A percentile compares a stretch with the other conserved stretches of the same genome.
Evolutionary conservation across 2,888 invertebrate species (phyloP).

Genomic region (Ophioninae sp.): DNA sequence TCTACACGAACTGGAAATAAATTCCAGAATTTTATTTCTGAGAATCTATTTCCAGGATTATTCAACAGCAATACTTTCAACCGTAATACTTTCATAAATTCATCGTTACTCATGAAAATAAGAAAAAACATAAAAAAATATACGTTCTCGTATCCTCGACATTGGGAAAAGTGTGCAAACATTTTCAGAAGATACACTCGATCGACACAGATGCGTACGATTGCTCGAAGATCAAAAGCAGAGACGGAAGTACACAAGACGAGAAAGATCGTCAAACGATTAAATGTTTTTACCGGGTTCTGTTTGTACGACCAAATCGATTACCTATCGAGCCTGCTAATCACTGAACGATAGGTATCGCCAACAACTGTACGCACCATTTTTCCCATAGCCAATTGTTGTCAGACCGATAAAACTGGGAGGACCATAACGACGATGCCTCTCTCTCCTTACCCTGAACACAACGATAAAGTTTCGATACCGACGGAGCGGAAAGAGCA

Average conservation of each 20-base stretch:
- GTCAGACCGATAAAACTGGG: slow-evolving; percentile 57
- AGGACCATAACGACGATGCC: slow-evolving; percentile 54
- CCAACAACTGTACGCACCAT: slow-evolving; percentile 22
- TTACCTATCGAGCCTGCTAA: slow-evolving; percentile 26
- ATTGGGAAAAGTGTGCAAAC: slow-evolving; percentile 11
- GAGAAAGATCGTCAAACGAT: slow-evolving; percentile 29
- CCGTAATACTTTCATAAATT: neutral
- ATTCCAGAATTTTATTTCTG: neutral
- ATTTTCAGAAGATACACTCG: slow-evolving; percentile 9
- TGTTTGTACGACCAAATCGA: slow-evolving; percentile 18
- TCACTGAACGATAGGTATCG: slow-evolving; percentile 37
- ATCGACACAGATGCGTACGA: slow-evolving; percentile 1
- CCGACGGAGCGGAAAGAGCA: neutral
- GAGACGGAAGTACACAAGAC: neutral
- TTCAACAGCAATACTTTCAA: neutral
- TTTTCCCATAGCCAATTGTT: slow-evolving; percentile 35
- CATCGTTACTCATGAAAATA: neutral
- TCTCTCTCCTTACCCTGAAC: slow-evolving; percentile 37
- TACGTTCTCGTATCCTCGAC: neutral
- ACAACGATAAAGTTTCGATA: slow-evolving; percentile 57
- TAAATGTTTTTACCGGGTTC: neutral
- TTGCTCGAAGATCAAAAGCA: slow-evolving; percentile 12
- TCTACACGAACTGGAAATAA: neutral
- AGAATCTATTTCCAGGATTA: neutral
- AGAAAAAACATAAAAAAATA: neutral